Evolutionary conservation across 1,140 invertebrate species (phyloP).

Genomic region (Drosophila suzukii): DNA sequence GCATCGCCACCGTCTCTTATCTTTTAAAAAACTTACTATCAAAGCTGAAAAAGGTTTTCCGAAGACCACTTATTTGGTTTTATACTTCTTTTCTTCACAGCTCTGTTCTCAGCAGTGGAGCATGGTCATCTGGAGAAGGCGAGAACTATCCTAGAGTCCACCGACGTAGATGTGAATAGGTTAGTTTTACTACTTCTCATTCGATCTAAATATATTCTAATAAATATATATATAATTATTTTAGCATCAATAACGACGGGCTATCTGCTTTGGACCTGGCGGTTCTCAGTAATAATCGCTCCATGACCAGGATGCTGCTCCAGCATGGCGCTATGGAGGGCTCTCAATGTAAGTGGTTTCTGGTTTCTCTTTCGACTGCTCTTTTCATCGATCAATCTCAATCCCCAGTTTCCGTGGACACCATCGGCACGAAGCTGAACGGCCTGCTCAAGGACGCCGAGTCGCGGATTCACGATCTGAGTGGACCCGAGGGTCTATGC

Average conservation of each 20-base stretch:
- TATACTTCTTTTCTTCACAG: constrained; percentile 85
- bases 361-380: constrained; percentile 88
- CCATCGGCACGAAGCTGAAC: constrained; percentile 89
- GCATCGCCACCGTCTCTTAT: constrained; percentile 16
- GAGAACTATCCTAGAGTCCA: constrained; percentile 94
- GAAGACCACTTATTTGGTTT: not conserved
- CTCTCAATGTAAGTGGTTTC: constrained; percentile 90
- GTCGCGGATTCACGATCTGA: constrained; percentile 89
- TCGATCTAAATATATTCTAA: not conserved
- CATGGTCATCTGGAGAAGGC: constrained; percentile 96
- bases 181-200: constrained; percentile 75
- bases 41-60: not conserved
- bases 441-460: constrained; percentile 92
- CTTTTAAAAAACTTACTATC: not conserved
- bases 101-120: constrained; percentile 96
- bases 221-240: not conserved
- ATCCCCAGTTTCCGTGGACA: constrained; percentile 89
- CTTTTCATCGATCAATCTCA: constrained; percentile 54
- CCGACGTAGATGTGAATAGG: constrained; percentile 96
- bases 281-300: constrained; percentile 93
- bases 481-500: constrained; percentile 84
- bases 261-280: constrained; percentile 95
- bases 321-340: constrained; percentile 95
- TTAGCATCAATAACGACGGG: constrained; percentile 93
- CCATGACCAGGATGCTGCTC: constrained; percentile 94